Evolutionary conservation across 2,888 invertebrate genomes (phyloP).

Genomic region (Drosophila paranaensis): DNA sequence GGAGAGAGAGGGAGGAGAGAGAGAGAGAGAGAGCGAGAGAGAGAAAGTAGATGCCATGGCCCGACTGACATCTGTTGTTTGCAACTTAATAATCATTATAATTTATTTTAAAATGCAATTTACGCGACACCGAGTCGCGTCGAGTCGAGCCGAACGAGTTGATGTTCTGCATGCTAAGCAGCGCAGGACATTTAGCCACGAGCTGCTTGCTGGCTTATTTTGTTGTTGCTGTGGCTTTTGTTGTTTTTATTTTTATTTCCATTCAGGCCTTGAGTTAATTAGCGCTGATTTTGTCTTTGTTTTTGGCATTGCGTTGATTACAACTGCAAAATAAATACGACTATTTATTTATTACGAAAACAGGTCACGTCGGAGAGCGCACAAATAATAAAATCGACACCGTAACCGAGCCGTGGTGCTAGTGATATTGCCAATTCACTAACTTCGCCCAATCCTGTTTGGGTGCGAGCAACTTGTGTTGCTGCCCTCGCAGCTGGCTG

Average conservation of each 20-base stretch:
- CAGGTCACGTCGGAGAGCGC: conserved; percentile 67
- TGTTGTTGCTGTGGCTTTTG: conserved; percentile 15
- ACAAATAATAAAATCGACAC: conserved; percentile 78
- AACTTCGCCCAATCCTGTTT: not conserved
- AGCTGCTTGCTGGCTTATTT: conserved; percentile 1
- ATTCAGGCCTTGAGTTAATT: conserved; percentile 57
- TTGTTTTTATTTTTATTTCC: not conserved
- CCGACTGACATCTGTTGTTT: conserved; percentile 74
- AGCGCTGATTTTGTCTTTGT: conserved; percentile 67
- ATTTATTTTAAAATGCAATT: conserved; percentile 80
- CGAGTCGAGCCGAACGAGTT: conserved; percentile 48
- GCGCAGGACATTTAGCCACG: conserved; percentile 44
- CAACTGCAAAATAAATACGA: conserved; percentile 68
- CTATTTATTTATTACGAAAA: conserved; percentile 70
- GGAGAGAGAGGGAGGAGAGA: conserved; percentile 1
- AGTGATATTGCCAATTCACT: conserved; percentile 53
- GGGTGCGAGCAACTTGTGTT: not conserved
- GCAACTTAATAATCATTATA: conserved; percentile 77
- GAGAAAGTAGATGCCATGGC: conserved; percentile 21
- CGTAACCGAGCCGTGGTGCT: conserved; percentile 53
- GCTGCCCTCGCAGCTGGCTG: conserved; percentile 23
- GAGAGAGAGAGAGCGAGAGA: not conserved
- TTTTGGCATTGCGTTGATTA: conserved; percentile 53
- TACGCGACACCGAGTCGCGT: conserved; percentile 58
- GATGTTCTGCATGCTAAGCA: conserved; percentile 48